Base-by-base conservation (phyloP, 1,140 invertebrate species). In the Drosophila fuyamai region DNA sequence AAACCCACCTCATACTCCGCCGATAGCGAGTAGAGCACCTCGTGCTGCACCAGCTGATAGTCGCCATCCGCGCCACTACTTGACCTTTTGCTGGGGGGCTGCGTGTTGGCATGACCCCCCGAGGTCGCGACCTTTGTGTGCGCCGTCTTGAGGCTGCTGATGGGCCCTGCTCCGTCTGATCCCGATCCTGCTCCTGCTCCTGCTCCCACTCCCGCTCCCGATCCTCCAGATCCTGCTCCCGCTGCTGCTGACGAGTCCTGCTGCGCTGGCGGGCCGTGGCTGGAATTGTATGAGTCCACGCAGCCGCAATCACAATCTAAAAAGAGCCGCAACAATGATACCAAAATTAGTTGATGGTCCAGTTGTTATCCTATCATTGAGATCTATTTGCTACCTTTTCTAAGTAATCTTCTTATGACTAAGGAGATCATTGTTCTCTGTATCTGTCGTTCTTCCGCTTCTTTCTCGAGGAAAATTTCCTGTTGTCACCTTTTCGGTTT, bases 1-100 rank as follows among this genome's bases (percentile, higher is more conserved):
- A 13, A 41, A 71, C 73, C 40, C 38, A 92, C 92, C 94, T 99
- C 98, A 94, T 99, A 99, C 92, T 97, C 96, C 78, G 96, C 96
- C 43, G 95, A 96, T 93, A 97, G 96, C 59, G 98, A 99, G 93
- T 98, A 99, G 68, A 99, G 95, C 74, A 99, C 98, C 94, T 99
- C 98, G 94, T 99, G 98, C 93, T 99, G 98, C 35, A 99, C 98
- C 92, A 99, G 94, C 93, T 99, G 98, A 94, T 99, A 99, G 94
- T 99, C 98, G 47, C 98, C 98, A 93, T 99, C 98, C 81, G 96
- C 95, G 91, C 96, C 94, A 92, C 95, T 94, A 91, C 95, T 94
- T 90, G 96, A 94, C 92, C 95, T 75, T 71, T 92, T 92, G 62
- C 92, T 92, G 86, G 92, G 91, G 91, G 92, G 88, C 84, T 92